These are phyloP conservation scores for Cherax destructor DNA, from an alignment of 1,140 invertebrate genomes.

Conservation along the genomic window DNA sequence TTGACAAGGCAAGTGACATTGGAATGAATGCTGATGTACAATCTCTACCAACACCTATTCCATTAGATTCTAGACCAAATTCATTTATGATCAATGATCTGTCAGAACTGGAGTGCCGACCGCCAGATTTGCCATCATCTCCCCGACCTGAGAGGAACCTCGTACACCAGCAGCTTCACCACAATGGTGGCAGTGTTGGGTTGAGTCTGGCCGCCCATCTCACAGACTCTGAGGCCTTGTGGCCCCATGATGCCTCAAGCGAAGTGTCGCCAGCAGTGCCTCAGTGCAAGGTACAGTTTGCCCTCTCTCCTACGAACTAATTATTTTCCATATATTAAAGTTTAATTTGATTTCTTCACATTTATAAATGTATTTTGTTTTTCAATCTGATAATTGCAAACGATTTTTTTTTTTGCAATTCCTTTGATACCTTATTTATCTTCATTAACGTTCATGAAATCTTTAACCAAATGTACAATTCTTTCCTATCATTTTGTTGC, in stretches of 20 bases:
- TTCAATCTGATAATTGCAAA: not conserved
- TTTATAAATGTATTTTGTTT: slow-evolving; percentile 14
- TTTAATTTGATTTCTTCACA: not conserved
- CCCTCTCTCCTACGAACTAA: slow-evolving; percentile 58
- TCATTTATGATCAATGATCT: slow-evolving; percentile 75
- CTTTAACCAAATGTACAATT: not conserved
- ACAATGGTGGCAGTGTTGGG: slow-evolving; percentile 77
- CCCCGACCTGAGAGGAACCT: slow-evolving; percentile 63
- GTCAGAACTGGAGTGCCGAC: slow-evolving; percentile 77
- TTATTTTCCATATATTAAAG: not conserved
- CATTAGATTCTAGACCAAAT: slow-evolving; percentile 71
- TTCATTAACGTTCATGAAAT: not conserved
- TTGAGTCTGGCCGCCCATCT: slow-evolving; percentile 83
- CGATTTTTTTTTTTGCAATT: not conserved
- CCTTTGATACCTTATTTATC: not conserved
- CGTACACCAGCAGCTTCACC: slow-evolving; percentile 79
- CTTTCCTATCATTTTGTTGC: slow-evolving; percentile 2
- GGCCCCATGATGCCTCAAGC: slow-evolving; percentile 74
- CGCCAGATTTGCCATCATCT: slow-evolving; percentile 59
- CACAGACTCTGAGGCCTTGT: slow-evolving; percentile 78
- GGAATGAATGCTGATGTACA: slow-evolving; percentile 71
- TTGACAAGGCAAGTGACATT: slow-evolving; percentile 25
- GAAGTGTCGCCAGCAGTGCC: slow-evolving; percentile 75
- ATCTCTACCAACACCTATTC: slow-evolving; percentile 71
- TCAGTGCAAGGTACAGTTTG: slow-evolving; percentile 75